Conservation (phyloP, 2,113 vertebrate genomes). For the Plecturocebus donacophilus region DNA sequence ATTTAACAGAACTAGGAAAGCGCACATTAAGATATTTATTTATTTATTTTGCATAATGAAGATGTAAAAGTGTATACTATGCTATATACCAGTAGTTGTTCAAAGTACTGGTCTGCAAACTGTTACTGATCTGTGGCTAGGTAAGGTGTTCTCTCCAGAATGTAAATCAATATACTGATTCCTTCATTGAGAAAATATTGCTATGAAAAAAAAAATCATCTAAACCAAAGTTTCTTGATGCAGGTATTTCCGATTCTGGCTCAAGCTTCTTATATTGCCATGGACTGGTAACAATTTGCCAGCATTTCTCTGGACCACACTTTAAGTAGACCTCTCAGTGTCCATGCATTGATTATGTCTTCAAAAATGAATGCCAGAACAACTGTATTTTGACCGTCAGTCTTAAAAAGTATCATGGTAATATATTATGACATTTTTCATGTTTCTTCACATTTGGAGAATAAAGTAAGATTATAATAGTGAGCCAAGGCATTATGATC, state of each 20-base stretch:
- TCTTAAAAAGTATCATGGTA: background rate
- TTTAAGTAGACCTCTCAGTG: background rate
- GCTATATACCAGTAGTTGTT: background rate
- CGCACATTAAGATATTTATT: too few species aligned
- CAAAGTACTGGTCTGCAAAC: background rate
- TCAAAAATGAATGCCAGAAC: background rate
- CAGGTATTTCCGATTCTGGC: background rate
- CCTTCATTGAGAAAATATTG: background rate
- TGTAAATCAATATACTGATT: background rate
- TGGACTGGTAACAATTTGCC: background rate
- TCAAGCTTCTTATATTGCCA: background rate
- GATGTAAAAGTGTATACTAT: background rate
- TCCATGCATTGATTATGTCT: background rate
- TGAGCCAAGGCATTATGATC: background rate
- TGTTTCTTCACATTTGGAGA: background rate
- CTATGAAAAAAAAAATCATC: background rate
- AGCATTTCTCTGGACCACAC: background rate
- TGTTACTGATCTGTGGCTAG: background rate
- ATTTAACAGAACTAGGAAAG: background rate
- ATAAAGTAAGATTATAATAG: background rate
- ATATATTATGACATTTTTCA: background rate
- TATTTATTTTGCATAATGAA: background rate
- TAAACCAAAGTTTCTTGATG: background rate
- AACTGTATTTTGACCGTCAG: background rate
- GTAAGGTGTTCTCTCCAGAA: background rate